Conservation (phyloP, 2,888 invertebrate species). For the Steromphala cineraria region DNA sequence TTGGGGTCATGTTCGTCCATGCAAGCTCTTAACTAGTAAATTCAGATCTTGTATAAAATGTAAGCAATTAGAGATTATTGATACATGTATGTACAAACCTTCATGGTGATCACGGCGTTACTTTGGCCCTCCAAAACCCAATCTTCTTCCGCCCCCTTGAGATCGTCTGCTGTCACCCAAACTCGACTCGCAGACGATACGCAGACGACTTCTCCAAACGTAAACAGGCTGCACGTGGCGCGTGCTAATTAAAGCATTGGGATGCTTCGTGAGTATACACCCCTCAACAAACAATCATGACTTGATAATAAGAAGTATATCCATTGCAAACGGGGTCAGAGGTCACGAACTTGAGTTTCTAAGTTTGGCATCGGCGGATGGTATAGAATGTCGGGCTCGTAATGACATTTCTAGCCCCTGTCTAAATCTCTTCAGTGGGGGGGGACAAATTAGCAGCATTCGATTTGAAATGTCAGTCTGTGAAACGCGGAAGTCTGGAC, state of each 20-base stretch:
- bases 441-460: neutral
- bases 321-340: neutral
- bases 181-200: neutral
- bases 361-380: neutral
- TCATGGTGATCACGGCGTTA: neutral
- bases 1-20: neutral
- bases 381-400: neutral
- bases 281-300: neutral
- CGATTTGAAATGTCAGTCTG: neutral
- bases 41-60: too few relatives aligned
- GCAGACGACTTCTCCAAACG: slow-evolving; percentile 4
- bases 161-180: neutral
- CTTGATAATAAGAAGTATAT: neutral
- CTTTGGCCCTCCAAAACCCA: neutral
- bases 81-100: neutral
- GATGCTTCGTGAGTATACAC: neutral
- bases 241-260: neutral
- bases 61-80: too few relatives aligned
- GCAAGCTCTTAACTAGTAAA: too few relatives aligned
- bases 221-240: neutral
- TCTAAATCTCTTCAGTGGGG: neutral
- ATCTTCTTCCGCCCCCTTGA: neutral
- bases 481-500: neutral
- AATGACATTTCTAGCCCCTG: neutral
- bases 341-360: neutral